Conservation (phyloP, 2,888 invertebrate genomes). For the Campaea margaritaria region DNA sequence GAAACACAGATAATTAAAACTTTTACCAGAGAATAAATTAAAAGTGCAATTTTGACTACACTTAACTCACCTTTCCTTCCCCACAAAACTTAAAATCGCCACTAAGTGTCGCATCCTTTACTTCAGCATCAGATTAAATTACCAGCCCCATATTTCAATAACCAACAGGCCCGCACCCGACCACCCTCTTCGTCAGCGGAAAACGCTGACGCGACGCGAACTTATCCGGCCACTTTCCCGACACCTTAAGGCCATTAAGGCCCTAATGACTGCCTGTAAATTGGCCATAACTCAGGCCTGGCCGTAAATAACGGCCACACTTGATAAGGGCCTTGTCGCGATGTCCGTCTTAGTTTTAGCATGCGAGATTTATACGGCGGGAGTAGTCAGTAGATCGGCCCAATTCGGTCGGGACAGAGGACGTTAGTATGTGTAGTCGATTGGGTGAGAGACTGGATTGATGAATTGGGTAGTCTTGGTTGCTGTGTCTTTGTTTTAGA, state of each 20-base stretch:
- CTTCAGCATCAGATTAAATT: slow-evolving; percentile 34
- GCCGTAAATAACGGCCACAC: slow-evolving; percentile 79
- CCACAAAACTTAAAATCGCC: neutral
- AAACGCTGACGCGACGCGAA: slow-evolving; percentile 71
- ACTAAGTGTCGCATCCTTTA: neutral
- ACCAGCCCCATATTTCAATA: slow-evolving; percentile 26
- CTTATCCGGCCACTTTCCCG: slow-evolving; percentile 78
- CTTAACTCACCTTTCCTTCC: neutral
- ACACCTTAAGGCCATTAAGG: slow-evolving; percentile 83
- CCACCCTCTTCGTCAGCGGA: slow-evolving; percentile 44
- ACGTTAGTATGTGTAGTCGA: neutral
- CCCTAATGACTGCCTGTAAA: slow-evolving; percentile 84
- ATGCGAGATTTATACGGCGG: slow-evolving; percentile 73
- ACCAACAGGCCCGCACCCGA: slow-evolving; percentile 32
- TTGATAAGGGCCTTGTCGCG: slow-evolving; percentile 82
- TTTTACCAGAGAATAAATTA: no score
- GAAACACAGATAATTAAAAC: no score
- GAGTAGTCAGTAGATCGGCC: slow-evolving; percentile 45
- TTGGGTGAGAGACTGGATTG: slow-evolving; percentile 7
- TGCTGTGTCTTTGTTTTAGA: slow-evolving; percentile 1
- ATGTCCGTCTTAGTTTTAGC: slow-evolving; percentile 79
- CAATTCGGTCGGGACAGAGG: slow-evolving; percentile 29
- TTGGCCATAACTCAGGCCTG: slow-evolving; percentile 82
- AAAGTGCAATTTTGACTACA: no score
- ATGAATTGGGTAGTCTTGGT: slow-evolving; percentile 20